phyloP scores from a whole-genome alignment of 2,113 vertebrate species.

The Pleuronectes platessa region DNA sequence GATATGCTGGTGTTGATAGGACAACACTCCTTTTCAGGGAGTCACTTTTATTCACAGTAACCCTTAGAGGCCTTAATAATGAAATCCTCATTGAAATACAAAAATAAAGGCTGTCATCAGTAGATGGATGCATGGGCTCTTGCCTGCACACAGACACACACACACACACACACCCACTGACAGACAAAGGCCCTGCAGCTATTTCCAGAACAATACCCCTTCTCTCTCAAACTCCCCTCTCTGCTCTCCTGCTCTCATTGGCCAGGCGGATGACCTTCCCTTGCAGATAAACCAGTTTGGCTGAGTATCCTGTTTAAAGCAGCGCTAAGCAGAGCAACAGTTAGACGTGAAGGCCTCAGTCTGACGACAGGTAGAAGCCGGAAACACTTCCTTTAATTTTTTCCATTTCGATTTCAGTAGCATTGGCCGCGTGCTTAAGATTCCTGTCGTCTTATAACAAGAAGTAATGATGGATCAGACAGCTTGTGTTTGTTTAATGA shows the following conservation, averaged over 20 bases:
- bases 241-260: conserved; percentile 36
- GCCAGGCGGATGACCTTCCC: conserved; percentile 56
- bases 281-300: conserved; percentile 78
- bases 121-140: conserved; percentile 27
- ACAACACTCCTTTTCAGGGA: conserved; percentile 6
- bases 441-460: conserved; percentile 11
- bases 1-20: neutral
- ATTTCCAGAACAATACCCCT: conserved; percentile 72
- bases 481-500: conserved; percentile 60
- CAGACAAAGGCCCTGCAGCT: conserved; percentile 67
- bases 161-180: conserved; percentile 40
- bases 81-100: conserved; percentile 18
- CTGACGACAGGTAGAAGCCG: neutral
- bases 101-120: conserved; percentile 22
- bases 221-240: conserved; percentile 54
- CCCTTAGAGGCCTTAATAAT: neutral
- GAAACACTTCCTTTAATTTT: neutral
- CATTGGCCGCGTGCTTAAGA: neutral
- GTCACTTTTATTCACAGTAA: conserved; percentile 7
- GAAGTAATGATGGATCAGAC: conserved; percentile 32
- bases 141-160: neutral
- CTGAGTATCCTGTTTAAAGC: conserved; percentile 39
- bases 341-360: neutral
- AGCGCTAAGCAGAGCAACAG: neutral
- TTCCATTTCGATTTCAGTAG: neutral